Evolutionary conservation across 2,888 invertebrate species (phyloP).

Genomic region (Neoaliturus tenellus): DNA sequence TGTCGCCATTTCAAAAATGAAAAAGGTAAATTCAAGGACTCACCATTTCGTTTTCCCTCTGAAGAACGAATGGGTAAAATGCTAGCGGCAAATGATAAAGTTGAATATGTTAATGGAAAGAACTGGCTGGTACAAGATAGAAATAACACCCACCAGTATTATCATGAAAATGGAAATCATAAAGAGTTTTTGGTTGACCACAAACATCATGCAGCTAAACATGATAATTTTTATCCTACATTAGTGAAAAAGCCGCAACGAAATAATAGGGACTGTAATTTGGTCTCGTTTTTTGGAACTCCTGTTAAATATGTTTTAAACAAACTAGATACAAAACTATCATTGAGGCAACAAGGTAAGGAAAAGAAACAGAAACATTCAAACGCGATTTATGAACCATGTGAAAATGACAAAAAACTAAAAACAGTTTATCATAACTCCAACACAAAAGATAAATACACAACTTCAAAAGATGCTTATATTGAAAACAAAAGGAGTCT

Average conservation of each 20-base stretch:
- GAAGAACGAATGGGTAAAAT: not conserved
- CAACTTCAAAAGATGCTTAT: not conserved
- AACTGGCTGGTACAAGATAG: not conserved
- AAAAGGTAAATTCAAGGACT: not conserved
- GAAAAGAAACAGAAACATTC: not conserved
- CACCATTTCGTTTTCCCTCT: constrained; percentile 16
- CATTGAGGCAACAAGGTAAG: not conserved
- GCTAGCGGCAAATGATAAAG: not conserved
- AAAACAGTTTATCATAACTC: constrained; percentile 25
- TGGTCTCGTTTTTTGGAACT: constrained; percentile 24
- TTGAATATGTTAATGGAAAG: not conserved
- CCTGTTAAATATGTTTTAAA: constrained; percentile 27
- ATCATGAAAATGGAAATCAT: not conserved
- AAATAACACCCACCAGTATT: not conserved
- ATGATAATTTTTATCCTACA: not conserved
- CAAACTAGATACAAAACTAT: constrained; percentile 18
- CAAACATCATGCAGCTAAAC: not conserved
- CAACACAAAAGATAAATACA: not conserved
- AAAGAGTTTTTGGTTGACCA: not conserved
- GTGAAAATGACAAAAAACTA: constrained; percentile 1
- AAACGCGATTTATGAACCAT: not conserved
- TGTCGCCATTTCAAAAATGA: constrained; percentile 22
- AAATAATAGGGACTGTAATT: constrained; percentile 6
- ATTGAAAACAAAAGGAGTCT: not conserved
- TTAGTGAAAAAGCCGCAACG: not conserved